A percentile compares a stretch with the other conserved stretches of the same genome.
Evolutionary conservation across 1,140 invertebrate genomes (phyloP).

Genomic region (Solen grandis): DNA sequence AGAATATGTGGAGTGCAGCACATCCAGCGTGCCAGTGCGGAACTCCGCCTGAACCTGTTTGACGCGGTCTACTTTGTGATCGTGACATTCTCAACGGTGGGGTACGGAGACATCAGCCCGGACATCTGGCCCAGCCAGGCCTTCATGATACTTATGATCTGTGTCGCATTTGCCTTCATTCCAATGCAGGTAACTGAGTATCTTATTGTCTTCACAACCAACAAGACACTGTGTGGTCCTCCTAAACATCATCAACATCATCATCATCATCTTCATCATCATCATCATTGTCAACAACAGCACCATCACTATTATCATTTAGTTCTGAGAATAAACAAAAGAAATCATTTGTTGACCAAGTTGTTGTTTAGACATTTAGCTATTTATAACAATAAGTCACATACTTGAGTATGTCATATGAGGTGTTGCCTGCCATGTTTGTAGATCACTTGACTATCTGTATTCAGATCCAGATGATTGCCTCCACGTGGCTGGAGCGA

Average conservation of each 20-base stretch:
- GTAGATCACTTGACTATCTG: background rate
- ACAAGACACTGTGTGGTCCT: too few species aligned
- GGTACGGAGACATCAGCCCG: conserved; percentile 90
- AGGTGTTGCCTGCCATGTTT: too few species aligned
- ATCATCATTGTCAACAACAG: too few species aligned
- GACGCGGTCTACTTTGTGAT: conserved; percentile 98
- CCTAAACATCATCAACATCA: too few species aligned
- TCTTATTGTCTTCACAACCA: too few species aligned
- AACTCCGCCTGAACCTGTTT: conserved; percentile 94
- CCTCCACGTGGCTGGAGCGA: conserved; percentile 92
- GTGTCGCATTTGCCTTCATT: conserved; percentile 95
- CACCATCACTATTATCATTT: too few species aligned
- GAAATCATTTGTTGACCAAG: too few species aligned
- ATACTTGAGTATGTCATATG: too few species aligned
- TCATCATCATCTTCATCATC: too few species aligned
- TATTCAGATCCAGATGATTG: conserved; percentile 94
- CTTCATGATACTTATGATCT: conserved; percentile 97
- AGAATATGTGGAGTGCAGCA: conserved; percentile 98
- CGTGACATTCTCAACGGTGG: conserved; percentile 96
- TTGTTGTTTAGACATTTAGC: too few species aligned
- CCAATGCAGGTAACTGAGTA: conserved; percentile 91
- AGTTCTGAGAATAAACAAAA: too few species aligned
- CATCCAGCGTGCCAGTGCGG: conserved; percentile 92
- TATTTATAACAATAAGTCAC: too few species aligned
- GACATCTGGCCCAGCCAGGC: conserved; percentile 98